Base-by-base conservation (phyloP, 2,888 invertebrate species). In the Isoperla grammatica region DNA sequence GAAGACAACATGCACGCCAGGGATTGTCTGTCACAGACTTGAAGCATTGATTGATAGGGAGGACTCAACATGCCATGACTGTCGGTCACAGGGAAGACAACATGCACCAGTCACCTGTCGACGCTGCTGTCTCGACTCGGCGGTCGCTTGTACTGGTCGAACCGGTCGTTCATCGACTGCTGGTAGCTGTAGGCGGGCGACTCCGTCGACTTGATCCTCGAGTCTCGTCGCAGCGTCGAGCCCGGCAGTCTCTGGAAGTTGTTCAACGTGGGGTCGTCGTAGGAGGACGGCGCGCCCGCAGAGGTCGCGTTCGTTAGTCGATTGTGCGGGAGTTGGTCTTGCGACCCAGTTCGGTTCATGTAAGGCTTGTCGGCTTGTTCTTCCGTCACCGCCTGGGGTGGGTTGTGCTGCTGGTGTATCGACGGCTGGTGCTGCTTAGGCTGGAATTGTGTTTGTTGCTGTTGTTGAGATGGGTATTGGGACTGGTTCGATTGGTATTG, bases 61-160 rank as follows among this genome's bases (percentile, higher is more conserved):
- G n/a, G n/a, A n/a, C n/a, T n/a, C n/a, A n/a, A n/a, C n/a, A n/a
- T n/a, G n/a, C n/a, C n/a, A n/a, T n/a, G n/a, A n/a, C n/a, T n/a
- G n/a, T n/a, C n/a, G n/a, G n/a, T n/a, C n/a, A n/a, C n/a, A n/a
- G n/a, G n/a, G n/a, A n/a, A n/a, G n/a, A n/a, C n/a, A n/a, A n/a
- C n/a, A n/a, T n/a, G n/a, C n/a, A n/a, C 83, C 29, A 29, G 8
- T 71, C 87, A 90, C 63, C 88, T 81, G 76, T 92, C 92, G 48
- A 90, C 88, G 67, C 91, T 91, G 62, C 88, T 86, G 72, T 92
- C 91, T 71, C 92, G 80, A 77, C 92, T 92, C 1, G 92, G 91
- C 56, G 93, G 91, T 72, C 90, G 81, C 75, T 92, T 91, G 75
- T 96, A 96, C 72, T 96, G 95, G 75, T 95, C 95, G 72, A 94